Percentiles rank a stretch among this genome's conserved stretches.
These are phyloP conservation scores for Laterallus jamaicensis DNA, from an alignment of 2,113 vertebrate species.

Conservation along the genomic window DNA sequence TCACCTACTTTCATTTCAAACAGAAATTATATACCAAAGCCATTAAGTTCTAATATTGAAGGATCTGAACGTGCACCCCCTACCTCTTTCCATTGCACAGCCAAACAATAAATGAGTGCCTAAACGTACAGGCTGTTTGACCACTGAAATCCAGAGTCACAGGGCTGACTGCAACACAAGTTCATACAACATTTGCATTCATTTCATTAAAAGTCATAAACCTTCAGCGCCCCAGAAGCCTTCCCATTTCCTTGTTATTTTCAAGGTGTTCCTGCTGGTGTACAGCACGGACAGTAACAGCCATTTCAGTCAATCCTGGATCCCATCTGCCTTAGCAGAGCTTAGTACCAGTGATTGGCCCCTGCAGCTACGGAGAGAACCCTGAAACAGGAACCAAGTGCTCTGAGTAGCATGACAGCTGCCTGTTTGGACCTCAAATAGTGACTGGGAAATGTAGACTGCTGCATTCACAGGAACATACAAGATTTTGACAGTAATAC, in stretches of 20 bases:
- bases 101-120: neutral
- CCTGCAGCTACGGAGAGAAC: neutral
- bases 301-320: neutral
- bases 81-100: neutral
- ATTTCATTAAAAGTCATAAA: neutral
- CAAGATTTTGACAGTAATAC: neutral
- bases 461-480: neutral
- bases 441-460: neutral
- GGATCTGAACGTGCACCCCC: neutral
- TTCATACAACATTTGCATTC: neutral
- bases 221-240: neutral
- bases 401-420: neutral
- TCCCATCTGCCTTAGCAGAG: neutral
- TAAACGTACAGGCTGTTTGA: neutral
- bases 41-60: neutral
- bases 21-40: neutral
- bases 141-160: neutral
- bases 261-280: neutral
- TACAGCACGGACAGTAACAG: fast-evolving
- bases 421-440: neutral
- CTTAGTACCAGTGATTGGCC: neutral
- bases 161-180: neutral
- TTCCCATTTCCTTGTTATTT: neutral
- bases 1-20: neutral
- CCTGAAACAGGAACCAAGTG: neutral